Evolutionary conservation across 2,113 vertebrate genomes (phyloP), one percentile per base, ranked within the genome.

Genomic region (Cebidichthys violaceus): DNA sequence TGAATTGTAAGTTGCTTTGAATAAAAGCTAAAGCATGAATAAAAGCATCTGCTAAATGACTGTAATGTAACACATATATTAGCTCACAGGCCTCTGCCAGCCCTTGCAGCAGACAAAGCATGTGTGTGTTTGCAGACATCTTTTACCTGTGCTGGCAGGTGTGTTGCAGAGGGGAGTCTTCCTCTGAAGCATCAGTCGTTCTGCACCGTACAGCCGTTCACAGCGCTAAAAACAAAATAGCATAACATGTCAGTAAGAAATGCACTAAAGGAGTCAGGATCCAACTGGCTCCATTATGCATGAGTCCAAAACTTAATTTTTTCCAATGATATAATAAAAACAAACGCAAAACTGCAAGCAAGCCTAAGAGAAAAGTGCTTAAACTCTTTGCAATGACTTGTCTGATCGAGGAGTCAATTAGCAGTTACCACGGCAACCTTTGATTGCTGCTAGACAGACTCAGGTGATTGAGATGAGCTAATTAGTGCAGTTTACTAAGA

Each of bases 81-180:
- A 57, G 33, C 41, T 75, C 60, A 20, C 79, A 69, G 57, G 43
- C 43, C 70, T 41, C 67, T 62, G 20, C 37, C 57, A 77, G 14
- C 9, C 3, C 52, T 15, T n/a, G 60, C 43, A 76, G 60, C 59
- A 65, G 33, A 71, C 37, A 29, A 24, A 62, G 11, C 2, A 20
- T 13, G 22, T 43, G 33, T 43, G 70, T 45, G 11, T 57, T 43
- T 45, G 29, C 43, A 68, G 59, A 71, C 45, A 65, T 59, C 24
- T 5, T 13, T 84, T 86, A 86, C 86, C 86, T 82, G 81, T 69
- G 83, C 37, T 70, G 74, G 75, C 71, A 84, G 70, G 76, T 83
- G 80, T 81, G 55, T 22, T 61, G 79, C 80, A 77, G 79, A 31
- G 60, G 70, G 37, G 45, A 82, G 60, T 27, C 35, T 69, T 29